A percentile compares a stretch with the other conserved stretches of the same genome.
phyloP scores from a whole-genome alignment of 1,140 invertebrate species.

The Tetraneura akinire region DNA sequence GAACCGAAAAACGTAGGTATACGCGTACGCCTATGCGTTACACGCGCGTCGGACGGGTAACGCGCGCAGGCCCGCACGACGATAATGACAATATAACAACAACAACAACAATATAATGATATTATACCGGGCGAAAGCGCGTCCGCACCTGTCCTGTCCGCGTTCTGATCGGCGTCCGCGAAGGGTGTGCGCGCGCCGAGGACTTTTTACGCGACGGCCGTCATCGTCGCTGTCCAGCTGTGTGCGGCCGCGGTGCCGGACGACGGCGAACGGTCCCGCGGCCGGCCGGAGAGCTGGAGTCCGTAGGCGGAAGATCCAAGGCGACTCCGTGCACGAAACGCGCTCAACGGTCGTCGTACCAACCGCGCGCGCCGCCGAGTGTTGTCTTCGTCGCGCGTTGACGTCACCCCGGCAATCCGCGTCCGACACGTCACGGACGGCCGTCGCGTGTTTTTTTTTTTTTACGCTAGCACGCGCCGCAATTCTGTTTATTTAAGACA shows the following conservation, averaged over 20 bases:
- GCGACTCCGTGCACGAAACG: slow-evolving; percentile 21
- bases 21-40: too few relatives aligned
- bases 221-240: too few relatives aligned
- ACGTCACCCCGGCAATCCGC: not conserved
- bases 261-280: not conserved
- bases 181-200: not conserved
- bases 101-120: too few relatives aligned
- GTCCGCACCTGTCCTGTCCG: slow-evolving; percentile 25
- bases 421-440: not conserved
- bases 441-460: not conserved
- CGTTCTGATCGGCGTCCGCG: slow-evolving; percentile 37
- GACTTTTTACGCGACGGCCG: slow-evolving; percentile 13
- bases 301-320: slow-evolving; percentile 37
- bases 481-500: too few relatives aligned
- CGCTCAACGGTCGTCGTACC: not conserved
- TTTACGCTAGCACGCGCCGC: not conserved
- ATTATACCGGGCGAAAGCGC: not conserved
- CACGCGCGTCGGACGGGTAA: too few relatives aligned
- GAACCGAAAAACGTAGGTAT: too few relatives aligned
- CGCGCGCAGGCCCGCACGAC: too few relatives aligned
- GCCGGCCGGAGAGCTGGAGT: not conserved
- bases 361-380: not conserved
- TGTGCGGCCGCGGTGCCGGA: not conserved
- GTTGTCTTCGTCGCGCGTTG: not conserved
- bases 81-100: too few relatives aligned